These are phyloP conservation scores for Melieria crassipennis DNA, from an alignment of 2,888 invertebrate species.

Conservation along the genomic window DNA sequence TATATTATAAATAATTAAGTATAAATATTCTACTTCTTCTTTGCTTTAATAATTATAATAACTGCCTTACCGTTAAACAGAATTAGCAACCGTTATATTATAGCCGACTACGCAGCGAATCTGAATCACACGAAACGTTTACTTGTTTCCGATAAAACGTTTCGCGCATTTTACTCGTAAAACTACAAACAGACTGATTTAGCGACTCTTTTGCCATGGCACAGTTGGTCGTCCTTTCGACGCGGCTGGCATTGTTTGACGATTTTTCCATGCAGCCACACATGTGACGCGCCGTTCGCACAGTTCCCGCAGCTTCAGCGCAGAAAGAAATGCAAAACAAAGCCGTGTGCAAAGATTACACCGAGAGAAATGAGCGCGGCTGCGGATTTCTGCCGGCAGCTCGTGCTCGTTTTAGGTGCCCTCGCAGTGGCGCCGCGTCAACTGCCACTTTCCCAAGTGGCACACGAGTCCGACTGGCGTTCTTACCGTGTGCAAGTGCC, in stretches of 20 bases:
- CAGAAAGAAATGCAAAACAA: constrained; percentile 42
- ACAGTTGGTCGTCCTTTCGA: constrained; percentile 34
- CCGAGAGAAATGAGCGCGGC: constrained; percentile 25
- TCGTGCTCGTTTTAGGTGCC: no score
- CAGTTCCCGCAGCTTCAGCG: constrained; percentile 32
- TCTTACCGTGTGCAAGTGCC: constrained; percentile 25
- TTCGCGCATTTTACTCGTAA: constrained; percentile 38
- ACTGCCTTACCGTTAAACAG: no score
- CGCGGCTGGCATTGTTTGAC: constrained; percentile 37
- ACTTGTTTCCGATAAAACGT: constrained; percentile 35
- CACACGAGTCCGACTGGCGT: neutral
- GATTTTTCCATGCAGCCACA: constrained; percentile 37
- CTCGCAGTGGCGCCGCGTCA: no score
- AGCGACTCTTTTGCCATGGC: constrained; percentile 37
- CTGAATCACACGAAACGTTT: constrained; percentile 4
- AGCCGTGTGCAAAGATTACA: constrained; percentile 13
- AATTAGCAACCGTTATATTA: no score
- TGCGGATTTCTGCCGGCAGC: neutral
- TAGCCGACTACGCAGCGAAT: no score
- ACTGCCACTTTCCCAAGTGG: no score
- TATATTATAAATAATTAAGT: no score
- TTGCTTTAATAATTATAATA: no score
- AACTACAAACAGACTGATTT: constrained; percentile 43
- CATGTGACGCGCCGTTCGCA: constrained; percentile 38
- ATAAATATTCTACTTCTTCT: no score